Base-by-base conservation (phyloP, 1,140 invertebrate species). In the Helicorthomorpha holstii region DNA sequence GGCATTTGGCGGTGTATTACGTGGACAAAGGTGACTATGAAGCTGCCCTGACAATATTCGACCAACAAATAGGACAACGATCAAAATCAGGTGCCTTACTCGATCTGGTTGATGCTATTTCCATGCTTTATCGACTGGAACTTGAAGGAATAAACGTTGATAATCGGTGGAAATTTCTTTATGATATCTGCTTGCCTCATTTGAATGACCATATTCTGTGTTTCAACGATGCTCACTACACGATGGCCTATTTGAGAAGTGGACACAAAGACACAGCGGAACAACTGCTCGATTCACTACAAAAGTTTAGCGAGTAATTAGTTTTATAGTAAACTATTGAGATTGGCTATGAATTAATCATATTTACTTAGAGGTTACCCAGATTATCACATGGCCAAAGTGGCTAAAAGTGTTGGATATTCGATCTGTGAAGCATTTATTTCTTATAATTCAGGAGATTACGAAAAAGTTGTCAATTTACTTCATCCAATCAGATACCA, bases 141-240 rank as follows among this genome's bases (percentile, higher is more conserved):
- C 55, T 76, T 55, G 72, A 73, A 63, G 71, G 65, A 26, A 55
- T 68, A 1, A 55, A 66, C 38, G 62, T 74, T 38, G 64, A 62
- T 27, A 59, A 67, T n/a, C 58, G 70, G 27, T 76, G 73, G 71
- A 53, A 65, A 21, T 60, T 63, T 14, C 56, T 72, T 3, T 62
- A 61, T 49, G 60, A 66, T 2, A 48, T 65, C 0, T 65, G 63
- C 54, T 56, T 58, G 50, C 55, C 62, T 3, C 71, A 75, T 56
- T 59, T 68, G 10, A 65, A 72, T 51, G 70, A 75, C 56, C 75
- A 77, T 56, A 61, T 72, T n/a, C 58, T 73, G n/a, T 60, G 63
- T 0, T 77, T 78, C 58, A 78, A 77, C 62, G 75, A 78, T 58
- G 62, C 68, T 16, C 75, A 77, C 56, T 62, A 75, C 19, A 51